Evolutionary conservation across 2,888 invertebrate genomes (phyloP), one percentile per base, ranked within the genome.

Genomic region (Orthosia gothica): DNA sequence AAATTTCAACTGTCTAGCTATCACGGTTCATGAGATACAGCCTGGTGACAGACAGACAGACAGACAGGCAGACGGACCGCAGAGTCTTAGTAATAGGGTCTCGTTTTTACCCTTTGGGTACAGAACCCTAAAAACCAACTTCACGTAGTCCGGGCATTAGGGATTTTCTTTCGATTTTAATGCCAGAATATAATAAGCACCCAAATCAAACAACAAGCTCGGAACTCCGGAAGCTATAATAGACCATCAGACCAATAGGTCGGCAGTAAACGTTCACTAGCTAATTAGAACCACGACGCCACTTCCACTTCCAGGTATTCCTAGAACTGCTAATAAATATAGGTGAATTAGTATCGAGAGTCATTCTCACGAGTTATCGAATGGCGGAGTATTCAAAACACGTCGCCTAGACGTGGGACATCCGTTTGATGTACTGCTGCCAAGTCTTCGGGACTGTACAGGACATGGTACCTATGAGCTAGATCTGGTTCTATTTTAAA

Each of bases 351-450:
- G 73, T 84, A 83, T 81, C 63, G 71, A 59, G 75, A 82, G 80
- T 78, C 82, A 84, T 89, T 91, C 91, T 90, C 91, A 91, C 90
- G 88, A 87, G 85, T 87, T 84, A 83, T 84, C 81, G 78, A 79
- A 83, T 84, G 72, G 69, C 74, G 82, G 77, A 65, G 83, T 71
- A 89, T 89, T 84, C 91, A 61, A 69, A n/a, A 71, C 91, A 90
- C 91, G 91, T 88, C 72, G 69, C 40, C 1, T 70, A 75, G 78
- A 85, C 87, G 85, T 91, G 91, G 89, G 83, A 91, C 91, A 91
- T 91, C 91, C 91, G 91, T 88, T 90, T 87, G 81, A 20, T 50
- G 67, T 83, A 81, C 59, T 76, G 71, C 54, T 69, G 57, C 81
- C 85, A 85, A 61, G 64, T 76, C 45, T 85, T 76, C 2, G 4